These are phyloP conservation scores for Montipora cactus DNA, from an alignment of 64 coral and sea anemone species.

Conservation along the genomic window DNA sequence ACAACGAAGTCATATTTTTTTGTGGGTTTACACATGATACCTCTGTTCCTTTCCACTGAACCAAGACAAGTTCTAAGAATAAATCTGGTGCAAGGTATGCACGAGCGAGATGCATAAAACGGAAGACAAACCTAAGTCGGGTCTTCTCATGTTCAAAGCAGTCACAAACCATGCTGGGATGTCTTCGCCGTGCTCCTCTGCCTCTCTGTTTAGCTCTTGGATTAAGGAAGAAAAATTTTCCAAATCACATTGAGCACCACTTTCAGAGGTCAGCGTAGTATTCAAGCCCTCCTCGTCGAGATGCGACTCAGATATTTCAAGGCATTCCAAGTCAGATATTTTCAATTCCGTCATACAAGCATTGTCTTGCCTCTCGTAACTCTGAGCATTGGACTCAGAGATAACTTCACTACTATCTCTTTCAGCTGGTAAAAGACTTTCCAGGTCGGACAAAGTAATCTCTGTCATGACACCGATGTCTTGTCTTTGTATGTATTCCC, in stretches of 20 bases:
- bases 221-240: constrained; percentile 33
- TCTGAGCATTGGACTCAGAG: not conserved
- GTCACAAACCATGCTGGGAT: constrained; percentile 54
- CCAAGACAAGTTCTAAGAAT: not conserved
- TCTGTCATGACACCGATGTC: constrained; percentile 21
- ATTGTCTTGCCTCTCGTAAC: not conserved
- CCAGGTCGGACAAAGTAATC: not conserved
- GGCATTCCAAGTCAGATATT: constrained; percentile 7
- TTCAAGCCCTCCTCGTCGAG: not conserved
- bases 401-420: not conserved
- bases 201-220: constrained; percentile 46
- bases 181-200: constrained; percentile 23
- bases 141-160: constrained; percentile 15
- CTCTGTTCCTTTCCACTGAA: not conserved
- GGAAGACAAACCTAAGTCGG: constrained; percentile 36
- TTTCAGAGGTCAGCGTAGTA: not conserved
- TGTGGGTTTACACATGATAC: too few species aligned
- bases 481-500: not conserved
- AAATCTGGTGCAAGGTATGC: not conserved
- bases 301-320: not conserved
- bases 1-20: too few species aligned
- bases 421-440: not conserved
- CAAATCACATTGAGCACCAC: constrained; percentile 51
- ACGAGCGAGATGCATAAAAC: constrained; percentile 15
- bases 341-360: constrained; percentile 19